Percentiles rank a stretch among this genome's conserved stretches.
phyloP scores from a whole-genome alignment of 2,797 vertebrate species.

The Chlorospingus semifuscus region DNA sequence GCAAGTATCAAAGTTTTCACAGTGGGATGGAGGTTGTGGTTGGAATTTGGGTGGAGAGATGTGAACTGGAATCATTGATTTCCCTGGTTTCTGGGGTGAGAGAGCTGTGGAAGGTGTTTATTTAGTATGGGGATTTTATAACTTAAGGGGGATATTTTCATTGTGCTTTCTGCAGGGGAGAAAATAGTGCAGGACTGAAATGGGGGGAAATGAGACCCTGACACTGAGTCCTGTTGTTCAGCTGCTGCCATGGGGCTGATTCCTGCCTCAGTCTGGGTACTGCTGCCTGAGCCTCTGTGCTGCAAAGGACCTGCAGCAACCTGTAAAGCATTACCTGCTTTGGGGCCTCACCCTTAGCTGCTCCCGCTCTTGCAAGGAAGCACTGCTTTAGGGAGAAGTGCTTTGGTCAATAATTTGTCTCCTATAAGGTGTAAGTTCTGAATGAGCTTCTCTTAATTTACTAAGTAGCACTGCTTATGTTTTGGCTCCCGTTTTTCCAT shows the following conservation, averaged over 20 bases:
- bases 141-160: not conserved
- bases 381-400: not conserved
- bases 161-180: not conserved
- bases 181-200: not conserved
- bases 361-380: not conserved
- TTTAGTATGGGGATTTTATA: not conserved
- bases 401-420: not conserved
- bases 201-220: not conserved
- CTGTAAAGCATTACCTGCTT: not conserved
- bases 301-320: not conserved
- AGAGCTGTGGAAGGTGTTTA: not conserved
- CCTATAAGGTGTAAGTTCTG: not conserved
- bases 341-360: not conserved
- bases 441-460: not conserved
- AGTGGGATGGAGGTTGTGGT: not conserved
- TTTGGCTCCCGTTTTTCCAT: not conserved
- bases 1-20: not conserved
- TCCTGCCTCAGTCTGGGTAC: rapidly evolving
- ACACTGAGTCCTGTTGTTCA: rapidly evolving
- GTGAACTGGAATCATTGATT: not conserved
- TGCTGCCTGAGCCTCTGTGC: not conserved
- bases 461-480: not conserved
- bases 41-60: not conserved
- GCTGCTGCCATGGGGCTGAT: not conserved
- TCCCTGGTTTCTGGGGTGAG: not conserved